Conservation (phyloP, 2,113 vertebrate genomes). For the Osmerus mordax region DNA sequence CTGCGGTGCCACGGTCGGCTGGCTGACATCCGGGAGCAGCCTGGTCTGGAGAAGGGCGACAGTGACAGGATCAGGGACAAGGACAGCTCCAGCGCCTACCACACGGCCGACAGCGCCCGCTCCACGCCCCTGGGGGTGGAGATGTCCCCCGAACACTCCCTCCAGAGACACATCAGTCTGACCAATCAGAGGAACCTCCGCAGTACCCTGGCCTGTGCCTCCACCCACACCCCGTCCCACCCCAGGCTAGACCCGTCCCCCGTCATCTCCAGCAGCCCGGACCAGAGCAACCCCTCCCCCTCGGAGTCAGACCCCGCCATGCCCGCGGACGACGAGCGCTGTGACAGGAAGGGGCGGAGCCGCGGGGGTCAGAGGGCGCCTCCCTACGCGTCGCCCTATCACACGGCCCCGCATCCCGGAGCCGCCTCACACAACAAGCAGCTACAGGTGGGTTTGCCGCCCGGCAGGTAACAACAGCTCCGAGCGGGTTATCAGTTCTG, state of each 20-base stretch:
- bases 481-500: too few relatives aligned
- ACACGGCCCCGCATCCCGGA: conserved; percentile 78
- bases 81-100: conserved; percentile 94
- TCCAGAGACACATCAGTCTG: conserved; percentile 81
- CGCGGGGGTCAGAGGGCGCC: conserved; percentile 49
- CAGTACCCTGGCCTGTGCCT: conserved; percentile 56
- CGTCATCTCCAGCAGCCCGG: conserved; percentile 72
- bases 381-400: conserved; percentile 82
- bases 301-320: conserved; percentile 69
- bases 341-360: conserved; percentile 67
- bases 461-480: not conserved
- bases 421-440: conserved; percentile 74
- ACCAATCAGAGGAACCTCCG: conserved; percentile 89
- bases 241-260: conserved; percentile 59
- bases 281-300: conserved; percentile 69
- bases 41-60: conserved; percentile 79
- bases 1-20: conserved; percentile 70
- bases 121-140: conserved; percentile 84
- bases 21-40: conserved; percentile 85
- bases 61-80: conserved; percentile 69
- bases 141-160: conserved; percentile 84
- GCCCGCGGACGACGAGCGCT: conserved; percentile 74
- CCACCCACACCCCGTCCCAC: conserved; percentile 50
- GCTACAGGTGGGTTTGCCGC: conserved; percentile 72
- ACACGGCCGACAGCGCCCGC: conserved; percentile 90